Conservation (phyloP, 2,113 vertebrate species). For the Protobothrops mucrosquamatus region DNA sequence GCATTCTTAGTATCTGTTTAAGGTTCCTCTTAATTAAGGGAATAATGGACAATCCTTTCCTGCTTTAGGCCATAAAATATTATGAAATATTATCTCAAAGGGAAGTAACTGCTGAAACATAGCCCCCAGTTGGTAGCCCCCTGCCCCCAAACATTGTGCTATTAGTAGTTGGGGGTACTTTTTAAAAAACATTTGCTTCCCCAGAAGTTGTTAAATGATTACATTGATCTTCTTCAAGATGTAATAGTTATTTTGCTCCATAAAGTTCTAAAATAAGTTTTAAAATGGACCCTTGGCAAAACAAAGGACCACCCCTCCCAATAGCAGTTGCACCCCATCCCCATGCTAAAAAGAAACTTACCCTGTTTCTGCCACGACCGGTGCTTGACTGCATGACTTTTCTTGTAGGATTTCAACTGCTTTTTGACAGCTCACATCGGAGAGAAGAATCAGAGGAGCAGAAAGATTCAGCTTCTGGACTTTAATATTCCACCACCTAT, state of each 20-base stretch:
- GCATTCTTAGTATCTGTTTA: not conserved
- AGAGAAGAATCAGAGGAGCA: constrained; percentile 82
- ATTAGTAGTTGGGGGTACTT: not conserved
- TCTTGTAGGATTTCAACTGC: constrained; percentile 86
- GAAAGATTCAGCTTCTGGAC: constrained; percentile 81
- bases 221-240: not conserved
- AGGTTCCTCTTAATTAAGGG: not conserved
- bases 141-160: not conserved
- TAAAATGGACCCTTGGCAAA: not conserved
- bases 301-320: not conserved
- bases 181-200: not conserved
- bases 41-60: not conserved
- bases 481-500: constrained; percentile 89
- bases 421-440: constrained; percentile 83
- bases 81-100: not conserved
- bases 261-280: not conserved
- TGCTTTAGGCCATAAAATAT: not conserved
- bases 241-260: not conserved
- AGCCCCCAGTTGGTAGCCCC: not conserved
- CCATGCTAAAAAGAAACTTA: constrained; percentile 49
- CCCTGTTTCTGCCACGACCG: constrained; percentile 84
- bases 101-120: not conserved
- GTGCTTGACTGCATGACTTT: constrained; percentile 85
- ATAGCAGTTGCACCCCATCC: not conserved
- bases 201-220: not conserved